phyloP scores from a whole-genome alignment of 2,113 vertebrate genomes.

The Sisor rabdophorus region DNA sequence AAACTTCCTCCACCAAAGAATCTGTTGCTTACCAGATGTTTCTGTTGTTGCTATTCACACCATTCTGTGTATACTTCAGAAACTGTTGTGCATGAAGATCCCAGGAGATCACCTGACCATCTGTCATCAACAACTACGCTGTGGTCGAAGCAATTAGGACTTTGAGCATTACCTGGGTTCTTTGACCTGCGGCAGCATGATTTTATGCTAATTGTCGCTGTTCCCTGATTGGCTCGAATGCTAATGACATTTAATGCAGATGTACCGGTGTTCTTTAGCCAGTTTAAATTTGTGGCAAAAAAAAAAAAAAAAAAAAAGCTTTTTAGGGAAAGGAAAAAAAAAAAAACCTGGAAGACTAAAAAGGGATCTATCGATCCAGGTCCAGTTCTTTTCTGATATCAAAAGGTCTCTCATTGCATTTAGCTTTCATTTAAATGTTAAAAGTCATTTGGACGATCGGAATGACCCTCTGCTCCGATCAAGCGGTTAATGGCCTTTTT shows the following conservation, averaged over 20 bases:
- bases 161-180: not conserved
- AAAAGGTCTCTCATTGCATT: conserved; percentile 17
- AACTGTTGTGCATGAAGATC: not conserved
- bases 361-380: conserved; percentile 7
- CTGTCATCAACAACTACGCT: not conserved
- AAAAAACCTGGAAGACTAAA: not conserved
- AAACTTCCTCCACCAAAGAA: not conserved
- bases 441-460: conserved; percentile 29
- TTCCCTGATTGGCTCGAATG: not conserved
- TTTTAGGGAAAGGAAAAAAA: not conserved
- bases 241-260: not conserved
- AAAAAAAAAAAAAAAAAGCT: not conserved
- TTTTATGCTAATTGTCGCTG: not conserved
- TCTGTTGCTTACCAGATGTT: not conserved
- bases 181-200: not conserved
- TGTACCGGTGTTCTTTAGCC: not conserved
- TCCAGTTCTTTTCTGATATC: not conserved
- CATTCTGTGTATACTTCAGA: not conserved
- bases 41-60: not conserved
- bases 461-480: conserved; percentile 12
- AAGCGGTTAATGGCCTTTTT: not conserved
- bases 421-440: conserved; percentile 25
- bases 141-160: not conserved
- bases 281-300: not conserved
- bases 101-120: not conserved